Base-by-base conservation (phyloP, 2,797 vertebrate genomes). In the Halcyon smyrnensis region DNA sequence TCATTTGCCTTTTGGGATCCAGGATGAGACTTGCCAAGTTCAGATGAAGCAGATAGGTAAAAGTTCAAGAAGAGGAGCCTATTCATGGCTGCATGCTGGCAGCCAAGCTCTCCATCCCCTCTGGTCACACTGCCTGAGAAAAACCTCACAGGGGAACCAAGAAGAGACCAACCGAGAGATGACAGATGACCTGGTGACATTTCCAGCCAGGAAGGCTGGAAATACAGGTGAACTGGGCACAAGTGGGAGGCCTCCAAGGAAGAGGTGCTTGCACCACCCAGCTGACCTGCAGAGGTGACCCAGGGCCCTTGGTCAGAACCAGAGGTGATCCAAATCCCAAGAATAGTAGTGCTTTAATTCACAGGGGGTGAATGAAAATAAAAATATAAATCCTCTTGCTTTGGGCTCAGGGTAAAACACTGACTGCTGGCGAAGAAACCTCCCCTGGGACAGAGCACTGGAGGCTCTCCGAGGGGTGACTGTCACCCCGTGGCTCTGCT, bases 271-370 rank as follows among this genome's bases (percentile, higher is more conserved):
- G 14, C 63, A 69, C 11, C 73, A 41, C 21, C n/a, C 3, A 1
- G 54, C 23, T 1, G 10, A 76, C 25, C 16, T 36, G n/a, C 39
- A 63, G 60, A 57, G 43, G 14, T 64, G 77, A 67, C 73, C 30
- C 45, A 70, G 68, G 23, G 34, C 63, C 25, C 20, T 64, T 65
- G 53, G 45, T 84, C 78, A 15, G 30, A 89, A 71, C 19, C 18
- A 37, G 57, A 92, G 67, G 57, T 45, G 3, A 68, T n/a, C 15
- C 70, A 91, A 64, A 57, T 28, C 32, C 59, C 86, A 89, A 84
- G 90, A 90, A 78, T 0, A 91, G 28, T 36, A 84, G 51, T 71
- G 50, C 73, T 97, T 96, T 97, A 92, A 93, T 96, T 92, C 45
- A 46, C 1, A 67, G 34, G 4, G 50, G 9, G 21, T 25, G 50